Evolutionary conservation across 2,888 invertebrate genomes (phyloP), one percentile per base, ranked within the genome.

Genomic region (Dastarcus helophoroides): DNA sequence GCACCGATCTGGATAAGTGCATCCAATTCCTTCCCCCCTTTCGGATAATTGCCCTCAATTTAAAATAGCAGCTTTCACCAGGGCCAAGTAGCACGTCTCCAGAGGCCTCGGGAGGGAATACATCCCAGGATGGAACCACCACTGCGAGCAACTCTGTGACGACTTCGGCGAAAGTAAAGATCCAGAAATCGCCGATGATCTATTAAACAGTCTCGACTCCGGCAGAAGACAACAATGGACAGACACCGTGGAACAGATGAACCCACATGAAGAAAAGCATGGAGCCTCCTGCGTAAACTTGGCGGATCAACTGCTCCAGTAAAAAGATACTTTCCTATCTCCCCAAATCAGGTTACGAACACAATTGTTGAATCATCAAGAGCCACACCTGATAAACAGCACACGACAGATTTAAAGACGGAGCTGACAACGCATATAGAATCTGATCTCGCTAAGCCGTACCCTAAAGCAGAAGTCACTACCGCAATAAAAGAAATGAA

Each of bases 51-150:
- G 30, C 12, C 13, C 22, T 8, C 12, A 27, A 24, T 33, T 36
- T 30, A 26, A 13, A 7, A 27, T 22, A 7, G 22, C 26, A 8
- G 31, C 31, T 8, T 22, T 32, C 8, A 8, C 12, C 12, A 14
- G 25, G 10, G 31, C 34, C 11, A 35, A 37, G 22, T 28, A 33
- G 14, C 11, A 14, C 19, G 31, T 36, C 14, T 29, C 35, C n/a
- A 33, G 32, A 24, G 35, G 29, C 4, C 16, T 15, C 10, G 11
- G 37, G 11, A 37, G 13, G 13, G 27, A 37, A 12, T 36, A 36
- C 14, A 36, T 34, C 2, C 36, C 31, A 14, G 26, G 31, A 2
- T 36, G 36, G 36, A 31, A 5, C 13, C 21, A 34, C 10, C 12
- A 22, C 7, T 11, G 19, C 23, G 15, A 37, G 13, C 21, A 3